Evolutionary conservation across 2,797 vertebrate species (phyloP).

Genomic region (Knipowitschia caucasica): DNA sequence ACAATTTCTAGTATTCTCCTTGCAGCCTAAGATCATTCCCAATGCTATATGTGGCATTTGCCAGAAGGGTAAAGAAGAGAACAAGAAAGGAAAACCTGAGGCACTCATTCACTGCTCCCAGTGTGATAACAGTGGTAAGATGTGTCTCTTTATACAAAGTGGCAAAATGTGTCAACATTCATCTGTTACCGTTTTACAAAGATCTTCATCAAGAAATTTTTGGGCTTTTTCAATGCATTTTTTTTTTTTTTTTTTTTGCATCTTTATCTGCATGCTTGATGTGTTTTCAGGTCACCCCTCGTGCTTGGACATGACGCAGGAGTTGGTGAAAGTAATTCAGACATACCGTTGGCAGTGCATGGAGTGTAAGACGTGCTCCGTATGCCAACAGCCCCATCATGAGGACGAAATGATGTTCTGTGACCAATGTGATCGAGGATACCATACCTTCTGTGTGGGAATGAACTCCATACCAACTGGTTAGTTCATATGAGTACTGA

Average conservation of each 20-base stretch:
- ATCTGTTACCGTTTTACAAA: too few relatives aligned
- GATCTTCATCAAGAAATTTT: too few relatives aligned
- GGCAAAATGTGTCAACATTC: not conserved
- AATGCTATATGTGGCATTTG: conserved; percentile 99
- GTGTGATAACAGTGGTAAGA: conserved; percentile 98
- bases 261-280: not conserved
- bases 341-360: conserved; percentile 98
- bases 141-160: not conserved
- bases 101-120: conserved; percentile 99
- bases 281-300: conserved; percentile 88
- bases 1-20: conserved; percentile 97
- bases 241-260: too few relatives aligned
- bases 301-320: conserved; percentile 92
- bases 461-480: conserved; percentile 92
- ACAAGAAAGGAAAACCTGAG: conserved; percentile 95
- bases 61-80: conserved; percentile 99
- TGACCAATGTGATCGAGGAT: conserved; percentile 95
- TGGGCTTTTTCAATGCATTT: too few relatives aligned
- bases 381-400: conserved; percentile 95
- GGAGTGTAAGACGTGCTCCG: conserved; percentile 97
- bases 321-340: conserved; percentile 90
- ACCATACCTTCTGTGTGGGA: conserved; percentile 98
- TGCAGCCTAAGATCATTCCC: conserved; percentile 99
- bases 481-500: conserved; percentile 52
- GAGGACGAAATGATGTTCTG: conserved; percentile 99